phyloP scores from a whole-genome alignment of 1,140 invertebrate genomes.

The Drosophila sechellia region DNA sequence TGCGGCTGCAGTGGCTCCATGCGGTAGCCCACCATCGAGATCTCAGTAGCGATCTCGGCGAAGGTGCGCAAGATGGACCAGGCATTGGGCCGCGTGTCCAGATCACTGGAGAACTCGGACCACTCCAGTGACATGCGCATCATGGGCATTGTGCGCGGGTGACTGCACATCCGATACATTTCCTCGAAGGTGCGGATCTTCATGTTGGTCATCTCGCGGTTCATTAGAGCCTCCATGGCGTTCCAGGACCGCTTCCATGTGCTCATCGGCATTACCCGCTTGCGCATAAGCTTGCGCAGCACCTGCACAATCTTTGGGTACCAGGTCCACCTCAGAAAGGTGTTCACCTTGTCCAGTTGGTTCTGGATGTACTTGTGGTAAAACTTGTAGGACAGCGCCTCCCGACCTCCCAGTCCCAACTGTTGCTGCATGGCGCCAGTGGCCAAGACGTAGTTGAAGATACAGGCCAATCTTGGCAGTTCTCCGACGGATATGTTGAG shows the following conservation, averaged over 20 bases:
- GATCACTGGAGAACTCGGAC: constrained; percentile 71
- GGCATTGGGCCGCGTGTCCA: constrained; percentile 80
- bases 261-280: constrained; percentile 62
- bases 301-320: constrained; percentile 83
- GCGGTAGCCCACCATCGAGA: constrained; percentile 82
- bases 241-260: constrained; percentile 71
- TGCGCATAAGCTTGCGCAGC: constrained; percentile 77
- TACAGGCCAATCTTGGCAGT: constrained; percentile 84
- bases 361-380: constrained; percentile 75
- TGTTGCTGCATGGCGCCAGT: constrained; percentile 81
- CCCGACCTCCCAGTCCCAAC: constrained; percentile 81
- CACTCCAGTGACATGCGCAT: constrained; percentile 85
- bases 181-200: constrained; percentile 86
- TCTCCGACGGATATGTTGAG: constrained; percentile 86
- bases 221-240: constrained; percentile 85
- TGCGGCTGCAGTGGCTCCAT: constrained; percentile 85
- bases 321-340: constrained; percentile 81
- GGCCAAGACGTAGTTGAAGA: constrained; percentile 83
- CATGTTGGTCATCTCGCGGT: constrained; percentile 85
- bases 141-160: constrained; percentile 85
- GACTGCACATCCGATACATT: constrained; percentile 84
- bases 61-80: constrained; percentile 78
- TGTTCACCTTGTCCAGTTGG: constrained; percentile 83
- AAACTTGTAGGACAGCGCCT: constrained; percentile 74
- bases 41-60: constrained; percentile 81